Evolutionary conservation across 1,140 invertebrate genomes (phyloP), one percentile per base, ranked within the genome.

Genomic region (Nautilus pompilius): DNA sequence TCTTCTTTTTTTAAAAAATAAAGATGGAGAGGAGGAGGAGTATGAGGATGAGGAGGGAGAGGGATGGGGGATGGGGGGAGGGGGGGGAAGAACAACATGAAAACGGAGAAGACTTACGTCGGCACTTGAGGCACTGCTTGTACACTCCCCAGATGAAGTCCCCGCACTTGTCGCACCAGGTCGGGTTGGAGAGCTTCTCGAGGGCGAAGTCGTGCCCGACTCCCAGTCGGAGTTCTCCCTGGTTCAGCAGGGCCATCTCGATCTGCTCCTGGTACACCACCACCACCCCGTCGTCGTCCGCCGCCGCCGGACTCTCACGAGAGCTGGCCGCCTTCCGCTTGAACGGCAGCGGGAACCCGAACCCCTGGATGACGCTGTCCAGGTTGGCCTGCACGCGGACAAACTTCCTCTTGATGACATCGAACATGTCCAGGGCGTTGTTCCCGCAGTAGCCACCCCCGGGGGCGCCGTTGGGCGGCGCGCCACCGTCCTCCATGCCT

Each of bases 111-210:
- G 68, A 82, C 80, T 81, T 67, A 83, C 82, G 72, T 58, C 70
- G 68, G 69, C 82, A 84, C 56, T 75, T 72, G 20, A 80, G 68
- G 63, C 82, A 83, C 64, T 84, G 79, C 64, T 80, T 82, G 71
- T 74, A 79, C 15, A 84, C 67, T 30, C 83, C 83, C 83, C 83
- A 85, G 48, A 86, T 85, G 57, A 85, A 85, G 70, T 85, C 84
- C 1, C 82, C 83, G 70, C 85, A 86, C 55, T 83, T 79, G 65
- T 86, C 85, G 74, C 85, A 86, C 83, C 83, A 86, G 2, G 84
- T 85, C 3, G 84, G 83, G 63, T 83, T 78, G 28, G 72, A 73
- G 58, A 83, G 62, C 59, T 78, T 75, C 22, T 71, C 67, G 8
- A 69, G 68, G 24, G 69, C 51, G 57, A 80, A 81, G 46, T 77